Evolutionary conservation across 2,113 vertebrate species (phyloP).

Genomic region (Cinclus mexicanus): DNA sequence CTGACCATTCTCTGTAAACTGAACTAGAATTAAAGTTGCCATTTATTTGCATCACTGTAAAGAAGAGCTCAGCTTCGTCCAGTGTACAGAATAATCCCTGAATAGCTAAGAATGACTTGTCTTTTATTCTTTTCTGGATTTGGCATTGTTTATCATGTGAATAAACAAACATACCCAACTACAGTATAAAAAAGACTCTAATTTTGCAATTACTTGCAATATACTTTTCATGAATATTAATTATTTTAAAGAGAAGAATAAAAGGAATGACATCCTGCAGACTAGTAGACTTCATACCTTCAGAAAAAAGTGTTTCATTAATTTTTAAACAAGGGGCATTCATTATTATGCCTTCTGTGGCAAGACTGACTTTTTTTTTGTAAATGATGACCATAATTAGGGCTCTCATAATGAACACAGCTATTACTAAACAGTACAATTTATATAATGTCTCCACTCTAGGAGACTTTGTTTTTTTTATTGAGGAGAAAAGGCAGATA

Average conservation of each 20-base stretch:
- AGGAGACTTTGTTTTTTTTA: conserved; percentile 65
- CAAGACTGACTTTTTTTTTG: conserved; percentile 52
- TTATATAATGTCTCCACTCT: conserved; percentile 64
- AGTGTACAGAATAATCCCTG: not conserved
- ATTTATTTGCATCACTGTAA: not conserved
- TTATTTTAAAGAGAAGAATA: conserved; percentile 57
- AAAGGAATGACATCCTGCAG: conserved; percentile 34
- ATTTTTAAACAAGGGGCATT: conserved; percentile 73
- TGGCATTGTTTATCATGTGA: conserved; percentile 24
- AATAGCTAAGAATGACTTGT: not conserved
- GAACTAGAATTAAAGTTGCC: not conserved
- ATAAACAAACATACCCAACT: conserved; percentile 47
- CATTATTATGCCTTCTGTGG: conserved; percentile 74
- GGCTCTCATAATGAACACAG: conserved; percentile 71
- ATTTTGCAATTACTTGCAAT: conserved; percentile 59
- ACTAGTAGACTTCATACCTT: conserved; percentile 42
- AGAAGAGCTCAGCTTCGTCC: not conserved
- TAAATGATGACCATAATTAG: conserved; percentile 79
- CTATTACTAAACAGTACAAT: conserved; percentile 73
- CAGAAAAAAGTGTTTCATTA: conserved; percentile 58
- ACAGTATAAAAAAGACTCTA: not conserved
- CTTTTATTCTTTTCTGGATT: not conserved
- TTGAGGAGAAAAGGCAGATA: conserved; percentile 53
- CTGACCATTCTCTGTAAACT: not conserved
- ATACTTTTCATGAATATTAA: conserved; percentile 70